phyloP scores from a whole-genome alignment of 2,797 vertebrate genomes.

The Cetoscarus ocellatus region DNA sequence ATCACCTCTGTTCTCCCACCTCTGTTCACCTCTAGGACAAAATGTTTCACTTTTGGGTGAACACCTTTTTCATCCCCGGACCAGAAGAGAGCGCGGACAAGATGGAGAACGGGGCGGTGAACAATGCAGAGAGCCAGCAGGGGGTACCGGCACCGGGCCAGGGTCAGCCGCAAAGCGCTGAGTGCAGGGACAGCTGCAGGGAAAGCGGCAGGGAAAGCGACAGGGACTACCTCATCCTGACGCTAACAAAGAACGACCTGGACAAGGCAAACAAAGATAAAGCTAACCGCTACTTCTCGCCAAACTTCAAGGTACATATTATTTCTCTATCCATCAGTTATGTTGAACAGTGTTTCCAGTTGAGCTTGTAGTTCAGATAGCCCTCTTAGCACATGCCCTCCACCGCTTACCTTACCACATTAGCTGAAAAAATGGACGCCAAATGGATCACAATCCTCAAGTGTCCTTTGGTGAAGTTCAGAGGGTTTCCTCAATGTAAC shows the following conservation, averaged over 20 bases:
- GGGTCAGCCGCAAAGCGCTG: constrained; percentile 83
- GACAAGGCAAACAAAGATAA: constrained; percentile 99
- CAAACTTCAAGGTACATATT: constrained; percentile 96
- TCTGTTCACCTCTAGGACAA: constrained; percentile 91
- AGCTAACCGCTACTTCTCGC: constrained; percentile 99
- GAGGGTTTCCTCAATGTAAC: too few relatives aligned
- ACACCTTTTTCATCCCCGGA: constrained; percentile 99
- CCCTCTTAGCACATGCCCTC: too few relatives aligned
- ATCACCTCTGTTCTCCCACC: neutral
- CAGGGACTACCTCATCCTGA: constrained; percentile 97
- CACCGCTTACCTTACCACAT: too few relatives aligned
- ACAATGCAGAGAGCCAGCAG: constrained; percentile 89
- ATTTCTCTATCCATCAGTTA: neutral
- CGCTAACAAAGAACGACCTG: constrained; percentile 98
- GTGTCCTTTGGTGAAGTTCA: too few relatives aligned
- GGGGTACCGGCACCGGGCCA: constrained; percentile 57
- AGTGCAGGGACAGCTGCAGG: constrained; percentile 90
- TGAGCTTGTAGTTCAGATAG: constrained; percentile 99
- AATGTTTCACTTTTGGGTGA: constrained; percentile 99
- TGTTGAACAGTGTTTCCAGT: constrained; percentile 75
- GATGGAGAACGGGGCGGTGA: constrained; percentile 97
- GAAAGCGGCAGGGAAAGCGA: constrained; percentile 92
- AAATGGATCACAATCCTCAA: too few relatives aligned
- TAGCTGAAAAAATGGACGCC: too few relatives aligned
- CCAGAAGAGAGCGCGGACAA: constrained; percentile 92